A percentile compares a stretch with the other conserved stretches of the same genome.
Conservation (phyloP, 2,888 invertebrate genomes). For the Emmelina monodactyla region DNA sequence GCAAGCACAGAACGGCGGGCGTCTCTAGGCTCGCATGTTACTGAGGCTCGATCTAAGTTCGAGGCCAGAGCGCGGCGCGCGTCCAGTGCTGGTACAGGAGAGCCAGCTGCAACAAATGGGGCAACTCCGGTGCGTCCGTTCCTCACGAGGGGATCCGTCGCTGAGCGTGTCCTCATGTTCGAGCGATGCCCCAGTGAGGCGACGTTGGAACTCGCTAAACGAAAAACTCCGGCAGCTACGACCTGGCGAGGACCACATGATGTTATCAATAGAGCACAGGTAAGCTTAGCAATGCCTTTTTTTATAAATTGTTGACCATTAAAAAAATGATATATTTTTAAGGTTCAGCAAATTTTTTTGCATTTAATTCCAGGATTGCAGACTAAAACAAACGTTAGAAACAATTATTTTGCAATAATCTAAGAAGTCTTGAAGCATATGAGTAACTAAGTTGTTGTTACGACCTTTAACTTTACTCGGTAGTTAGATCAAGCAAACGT, state of each 20-base stretch:
- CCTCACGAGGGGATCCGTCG: slow-evolving; percentile 88
- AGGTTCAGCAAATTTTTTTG: too few species aligned
- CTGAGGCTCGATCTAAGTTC: slow-evolving; percentile 57
- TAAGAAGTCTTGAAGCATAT: too few species aligned
- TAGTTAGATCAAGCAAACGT: too few species aligned
- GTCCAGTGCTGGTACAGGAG: slow-evolving; percentile 49
- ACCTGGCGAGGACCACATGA: slow-evolving; percentile 65
- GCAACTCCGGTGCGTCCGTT: slow-evolving; percentile 79
- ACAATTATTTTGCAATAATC: too few species aligned
- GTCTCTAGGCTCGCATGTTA: slow-evolving; percentile 57
- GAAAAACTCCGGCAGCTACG: slow-evolving; percentile 63
- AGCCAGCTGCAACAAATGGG: slow-evolving; percentile 36
- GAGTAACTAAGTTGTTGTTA: too few species aligned
- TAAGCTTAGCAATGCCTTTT: slow-evolving; percentile 25
- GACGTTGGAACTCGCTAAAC: slow-evolving; percentile 70
- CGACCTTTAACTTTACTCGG: too few species aligned
- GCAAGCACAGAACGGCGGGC: slow-evolving; percentile 50
- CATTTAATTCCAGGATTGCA: too few species aligned
- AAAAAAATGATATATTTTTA: too few species aligned
- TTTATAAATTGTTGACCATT: too few species aligned
- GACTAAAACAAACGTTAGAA: too few species aligned
- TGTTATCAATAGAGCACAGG: slow-evolving; percentile 65
- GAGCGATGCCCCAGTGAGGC: slow-evolving; percentile 88
- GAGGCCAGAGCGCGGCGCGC: slow-evolving; percentile 59
- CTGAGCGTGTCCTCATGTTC: slow-evolving; percentile 88